Conservation (phyloP, 2,113 vertebrate genomes). For the Etheostoma spectabile region DNA sequence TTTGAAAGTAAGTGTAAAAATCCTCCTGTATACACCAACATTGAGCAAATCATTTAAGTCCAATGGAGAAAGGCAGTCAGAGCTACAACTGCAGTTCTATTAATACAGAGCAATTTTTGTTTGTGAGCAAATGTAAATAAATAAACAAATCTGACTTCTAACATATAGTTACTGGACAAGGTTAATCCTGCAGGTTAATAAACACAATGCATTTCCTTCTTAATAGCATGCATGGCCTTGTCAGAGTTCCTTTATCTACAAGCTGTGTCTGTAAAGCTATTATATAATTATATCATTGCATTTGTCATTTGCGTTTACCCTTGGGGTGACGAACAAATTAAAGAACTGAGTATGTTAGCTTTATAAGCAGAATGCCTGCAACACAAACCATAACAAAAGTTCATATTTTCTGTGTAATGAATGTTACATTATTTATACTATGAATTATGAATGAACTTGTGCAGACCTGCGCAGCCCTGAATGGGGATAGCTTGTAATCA, state of each 20-base stretch:
- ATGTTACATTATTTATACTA: conserved; percentile 86
- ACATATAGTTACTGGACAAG: conserved; percentile 59
- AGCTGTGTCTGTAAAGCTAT: conserved; percentile 69
- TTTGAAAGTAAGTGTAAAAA: conserved; percentile 62
- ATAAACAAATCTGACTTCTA: conserved; percentile 70
- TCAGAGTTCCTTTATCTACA: conserved; percentile 73
- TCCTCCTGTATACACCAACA: conserved; percentile 31
- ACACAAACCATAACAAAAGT: conserved; percentile 79
- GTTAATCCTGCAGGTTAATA: conserved; percentile 84
- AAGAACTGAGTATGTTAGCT: conserved; percentile 80
- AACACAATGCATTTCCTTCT: conserved; percentile 73
- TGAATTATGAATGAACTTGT: conserved; percentile 84
- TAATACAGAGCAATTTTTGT: conserved; percentile 44
- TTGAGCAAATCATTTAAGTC: conserved; percentile 59
- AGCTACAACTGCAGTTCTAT: conserved; percentile 40
- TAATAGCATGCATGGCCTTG: conserved; percentile 66
- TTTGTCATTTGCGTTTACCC: conserved; percentile 82
- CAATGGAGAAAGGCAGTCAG: conserved; percentile 21
- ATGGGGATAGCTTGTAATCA: conserved; percentile 75
- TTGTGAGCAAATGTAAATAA: conserved; percentile 72
- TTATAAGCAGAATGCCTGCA: conserved; percentile 76
- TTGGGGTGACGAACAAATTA: conserved; percentile 84
- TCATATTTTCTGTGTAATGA: conserved; percentile 85
- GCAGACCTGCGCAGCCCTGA: conserved; percentile 73
- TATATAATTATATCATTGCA: conserved; percentile 83